These are phyloP conservation scores for Drosophila rellima DNA, from an alignment of 2,888 invertebrate genomes.

Conservation along the genomic window DNA sequence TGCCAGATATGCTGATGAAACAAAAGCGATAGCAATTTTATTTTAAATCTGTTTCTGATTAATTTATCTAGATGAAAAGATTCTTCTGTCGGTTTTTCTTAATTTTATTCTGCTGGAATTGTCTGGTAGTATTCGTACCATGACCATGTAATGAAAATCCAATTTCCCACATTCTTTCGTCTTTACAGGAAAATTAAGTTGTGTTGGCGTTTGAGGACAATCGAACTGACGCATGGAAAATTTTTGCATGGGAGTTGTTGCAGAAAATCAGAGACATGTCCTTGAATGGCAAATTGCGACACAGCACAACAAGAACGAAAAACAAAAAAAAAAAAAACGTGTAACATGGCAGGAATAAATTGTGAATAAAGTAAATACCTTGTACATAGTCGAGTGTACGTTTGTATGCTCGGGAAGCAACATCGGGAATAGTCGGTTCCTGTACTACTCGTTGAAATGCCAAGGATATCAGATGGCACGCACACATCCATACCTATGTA, in stretches of 20 bases:
- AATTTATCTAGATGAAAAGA: not conserved
- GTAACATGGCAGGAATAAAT: conserved; percentile 2
- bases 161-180: conserved; percentile 7
- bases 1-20: not conserved
- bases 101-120: conserved; percentile 1
- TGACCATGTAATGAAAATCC: conserved; percentile 11
- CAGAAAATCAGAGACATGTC: conserved; percentile 64
- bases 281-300: conserved; percentile 71
- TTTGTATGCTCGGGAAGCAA: conserved; percentile 17
- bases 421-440: conserved; percentile 34
- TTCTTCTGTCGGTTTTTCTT: not conserved
- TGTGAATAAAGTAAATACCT: conserved; percentile 27
- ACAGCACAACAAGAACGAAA: conserved; percentile 40
- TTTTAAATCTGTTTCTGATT: conserved; percentile 12
- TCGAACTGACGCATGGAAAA: conserved; percentile 59
- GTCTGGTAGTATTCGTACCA: not conserved
- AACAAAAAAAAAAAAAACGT: conserved; percentile 6
- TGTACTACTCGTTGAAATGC: conserved; percentile 24
- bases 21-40: not conserved
- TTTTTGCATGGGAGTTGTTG: conserved; percentile 24
- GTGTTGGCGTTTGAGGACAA: conserved; percentile 27
- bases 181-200: conserved; percentile 10
- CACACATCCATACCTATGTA: not conserved
- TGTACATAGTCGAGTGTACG: conserved; percentile 4
- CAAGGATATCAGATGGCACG: conserved; percentile 50